Percentiles rank a stretch among this genome's conserved stretches.
phyloP scores from a whole-genome alignment of 92 coral and sea anemone genomes.

The Montipora capitata region DNA sequence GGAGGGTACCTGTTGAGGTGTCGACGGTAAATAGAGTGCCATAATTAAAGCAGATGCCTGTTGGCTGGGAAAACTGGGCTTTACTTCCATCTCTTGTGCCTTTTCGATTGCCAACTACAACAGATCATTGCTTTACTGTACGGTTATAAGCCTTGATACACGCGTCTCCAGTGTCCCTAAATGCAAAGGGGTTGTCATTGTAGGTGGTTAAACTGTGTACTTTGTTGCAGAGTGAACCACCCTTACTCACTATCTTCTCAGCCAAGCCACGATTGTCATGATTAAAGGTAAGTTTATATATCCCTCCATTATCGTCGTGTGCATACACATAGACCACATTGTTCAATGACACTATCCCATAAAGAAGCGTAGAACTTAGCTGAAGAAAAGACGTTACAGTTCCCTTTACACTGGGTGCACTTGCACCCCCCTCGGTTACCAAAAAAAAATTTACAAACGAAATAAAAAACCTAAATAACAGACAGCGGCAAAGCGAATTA shows the following conservation, averaged over 20 bases:
- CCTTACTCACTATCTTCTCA: constrained; percentile 65
- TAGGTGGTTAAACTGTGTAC: not conserved
- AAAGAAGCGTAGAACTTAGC: constrained; percentile 56
- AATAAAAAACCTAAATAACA: too few species aligned
- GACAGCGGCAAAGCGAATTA: too few species aligned
- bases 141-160: constrained; percentile 43
- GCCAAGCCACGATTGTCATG: constrained; percentile 50
- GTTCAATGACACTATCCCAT: constrained; percentile 58
- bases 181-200: constrained; percentile 61
- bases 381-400: constrained; percentile 52
- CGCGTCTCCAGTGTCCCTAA: constrained; percentile 75
- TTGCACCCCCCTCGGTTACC: too few species aligned
- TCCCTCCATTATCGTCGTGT: constrained; percentile 62
- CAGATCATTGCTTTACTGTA: constrained; percentile 45
- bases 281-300: constrained; percentile 49
- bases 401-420: too few species aligned
- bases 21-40: too few species aligned
- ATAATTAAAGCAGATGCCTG: too few species aligned
- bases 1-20: too few species aligned
- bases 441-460: too few species aligned
- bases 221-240: constrained; percentile 7
- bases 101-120: constrained; percentile 48
- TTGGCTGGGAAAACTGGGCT: constrained; percentile 13
- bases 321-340: constrained; percentile 66
- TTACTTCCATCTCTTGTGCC: constrained; percentile 64